Evolutionary conservation across 1,140 invertebrate species (phyloP).

Genomic region (Drosophila bipectinata): DNA sequence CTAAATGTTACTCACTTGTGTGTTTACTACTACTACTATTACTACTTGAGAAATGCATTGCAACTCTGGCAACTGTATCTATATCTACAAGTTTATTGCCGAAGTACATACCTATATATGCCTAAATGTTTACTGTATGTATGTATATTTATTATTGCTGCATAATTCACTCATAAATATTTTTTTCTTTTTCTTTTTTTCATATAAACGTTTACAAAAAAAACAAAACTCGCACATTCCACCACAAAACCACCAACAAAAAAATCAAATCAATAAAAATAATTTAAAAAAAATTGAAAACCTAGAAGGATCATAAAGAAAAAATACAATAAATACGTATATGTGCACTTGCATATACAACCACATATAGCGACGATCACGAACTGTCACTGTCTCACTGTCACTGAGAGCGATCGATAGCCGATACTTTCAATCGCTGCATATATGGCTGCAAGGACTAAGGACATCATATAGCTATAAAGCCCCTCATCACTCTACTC

Average conservation of each 20-base stretch:
- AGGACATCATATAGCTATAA: constrained; percentile 29
- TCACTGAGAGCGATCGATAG: constrained; percentile 14
- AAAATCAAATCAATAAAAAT: constrained; percentile 24
- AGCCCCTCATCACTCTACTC: constrained; percentile 19
- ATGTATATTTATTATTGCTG: constrained; percentile 83
- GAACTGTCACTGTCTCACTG: constrained; percentile 40
- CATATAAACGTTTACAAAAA: constrained; percentile 78
- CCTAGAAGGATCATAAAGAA: constrained; percentile 63
- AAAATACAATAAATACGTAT: constrained; percentile 24
- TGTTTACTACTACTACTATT: constrained; percentile 8
- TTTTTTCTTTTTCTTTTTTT: constrained; percentile 81
- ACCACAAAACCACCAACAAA: constrained; percentile 70
- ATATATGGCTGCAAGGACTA: constrained; percentile 35
- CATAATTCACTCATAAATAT: constrained; percentile 82
- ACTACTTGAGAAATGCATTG: constrained; percentile 52
- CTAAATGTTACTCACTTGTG: constrained; percentile 56
- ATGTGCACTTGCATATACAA: constrained; percentile 31
- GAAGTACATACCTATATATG: constrained; percentile 59
- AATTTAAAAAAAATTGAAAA: constrained; percentile 22
- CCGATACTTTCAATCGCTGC: constrained; percentile 17
- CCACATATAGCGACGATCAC: constrained; percentile 44
- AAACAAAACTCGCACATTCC: constrained; percentile 73
- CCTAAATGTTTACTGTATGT: constrained; percentile 82
- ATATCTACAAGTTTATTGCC: constrained; percentile 42
- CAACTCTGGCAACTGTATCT: constrained; percentile 48